Percentiles rank a stretch among this genome's conserved stretches.
Evolutionary conservation across 2,888 invertebrate genomes (phyloP).

Genomic region (Osmoderma eremita): DNA sequence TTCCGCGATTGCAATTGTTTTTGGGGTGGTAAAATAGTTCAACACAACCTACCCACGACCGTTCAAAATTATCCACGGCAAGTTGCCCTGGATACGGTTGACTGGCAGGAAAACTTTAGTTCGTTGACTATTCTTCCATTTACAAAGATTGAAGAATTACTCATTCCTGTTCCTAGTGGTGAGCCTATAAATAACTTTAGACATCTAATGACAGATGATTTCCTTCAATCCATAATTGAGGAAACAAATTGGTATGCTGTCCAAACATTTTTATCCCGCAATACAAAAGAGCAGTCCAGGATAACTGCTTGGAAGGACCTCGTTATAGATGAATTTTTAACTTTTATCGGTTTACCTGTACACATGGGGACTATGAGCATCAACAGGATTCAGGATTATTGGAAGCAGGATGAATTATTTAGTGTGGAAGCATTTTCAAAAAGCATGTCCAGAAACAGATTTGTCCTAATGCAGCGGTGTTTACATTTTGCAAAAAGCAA

Average conservation of each 20-base stretch:
- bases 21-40: too few relatives aligned
- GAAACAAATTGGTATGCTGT: constrained; percentile 33
- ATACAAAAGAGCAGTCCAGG: constrained; percentile 47
- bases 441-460: constrained; percentile 56
- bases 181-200: too few relatives aligned
- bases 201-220: too few relatives aligned
- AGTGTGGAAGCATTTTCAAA: constrained; percentile 48
- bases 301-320: constrained; percentile 53
- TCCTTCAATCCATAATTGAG: too few relatives aligned
- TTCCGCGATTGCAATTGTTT: too few relatives aligned
- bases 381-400: constrained; percentile 1
- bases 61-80: too few relatives aligned
- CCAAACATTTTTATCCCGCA: constrained; percentile 41
- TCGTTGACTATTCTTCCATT: too few relatives aligned
- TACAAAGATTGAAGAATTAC: too few relatives aligned
- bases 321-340: constrained; percentile 50
- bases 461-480: constrained; percentile 56
- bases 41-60: too few relatives aligned
- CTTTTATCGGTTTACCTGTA: constrained; percentile 58
- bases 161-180: too few relatives aligned
- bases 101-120: too few relatives aligned
- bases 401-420: constrained; percentile 3
- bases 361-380: constrained; percentile 43
- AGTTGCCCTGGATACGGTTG: too few relatives aligned
- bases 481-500: constrained; percentile 53